These are phyloP conservation scores for Lophius americanus DNA, from an alignment of 2,797 vertebrate genomes.

Conservation along the genomic window DNA sequence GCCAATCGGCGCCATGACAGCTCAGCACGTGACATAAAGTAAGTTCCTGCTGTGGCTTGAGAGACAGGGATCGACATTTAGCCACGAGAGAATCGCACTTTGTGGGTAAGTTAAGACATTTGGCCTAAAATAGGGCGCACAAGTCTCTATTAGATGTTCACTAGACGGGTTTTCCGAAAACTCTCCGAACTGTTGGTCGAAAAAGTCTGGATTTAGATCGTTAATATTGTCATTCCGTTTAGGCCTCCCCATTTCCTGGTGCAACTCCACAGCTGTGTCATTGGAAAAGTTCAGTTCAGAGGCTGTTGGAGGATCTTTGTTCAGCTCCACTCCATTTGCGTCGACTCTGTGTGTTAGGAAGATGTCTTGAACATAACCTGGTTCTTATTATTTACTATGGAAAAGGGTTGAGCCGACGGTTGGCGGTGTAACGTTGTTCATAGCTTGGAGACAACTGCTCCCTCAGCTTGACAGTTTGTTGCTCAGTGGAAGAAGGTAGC, in stretches of 20 bases:
- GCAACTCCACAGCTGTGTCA: constrained; percentile 58
- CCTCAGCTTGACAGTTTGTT: constrained; percentile 6
- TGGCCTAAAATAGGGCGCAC: background rate
- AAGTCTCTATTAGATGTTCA: background rate
- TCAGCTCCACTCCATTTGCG: background rate
- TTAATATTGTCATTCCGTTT: constrained; percentile 33
- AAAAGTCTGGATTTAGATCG: background rate
- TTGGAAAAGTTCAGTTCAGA: constrained; percentile 62
- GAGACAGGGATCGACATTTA: constrained; percentile 64
- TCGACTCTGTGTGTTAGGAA: accelerated
- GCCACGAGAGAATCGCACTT: constrained; percentile 68
- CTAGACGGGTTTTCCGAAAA: background rate
- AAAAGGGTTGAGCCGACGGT: background rate
- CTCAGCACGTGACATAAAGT: constrained; percentile 63
- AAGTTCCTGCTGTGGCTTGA: constrained; percentile 68
- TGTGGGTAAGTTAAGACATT: constrained; percentile 65
- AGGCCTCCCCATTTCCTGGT: constrained; percentile 77
- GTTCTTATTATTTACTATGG: accelerated
- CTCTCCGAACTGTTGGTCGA: background rate
- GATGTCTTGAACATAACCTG: accelerated
- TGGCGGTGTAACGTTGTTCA: constrained; percentile 3
- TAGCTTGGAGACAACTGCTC: background rate
- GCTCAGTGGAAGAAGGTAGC: background rate
- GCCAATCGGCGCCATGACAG: constrained; percentile 67
- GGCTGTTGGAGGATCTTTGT: background rate